Conservation (phyloP, 2,113 vertebrate genomes). For the Hippocampus guttulatus region DNA sequence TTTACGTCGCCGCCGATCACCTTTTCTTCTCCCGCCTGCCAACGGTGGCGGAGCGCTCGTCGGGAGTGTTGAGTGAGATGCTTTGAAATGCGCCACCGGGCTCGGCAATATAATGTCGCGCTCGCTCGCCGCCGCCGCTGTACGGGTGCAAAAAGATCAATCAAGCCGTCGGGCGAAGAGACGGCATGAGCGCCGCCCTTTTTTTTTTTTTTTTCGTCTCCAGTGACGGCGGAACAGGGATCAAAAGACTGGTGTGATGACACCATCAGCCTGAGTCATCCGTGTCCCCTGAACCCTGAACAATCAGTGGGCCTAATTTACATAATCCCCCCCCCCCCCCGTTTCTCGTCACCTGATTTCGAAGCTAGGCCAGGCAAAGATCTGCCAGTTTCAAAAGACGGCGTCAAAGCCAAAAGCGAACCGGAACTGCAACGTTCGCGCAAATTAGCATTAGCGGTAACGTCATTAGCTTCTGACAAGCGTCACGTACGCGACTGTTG, state of each 20-base stretch:
- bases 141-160: background rate
- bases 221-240: background rate
- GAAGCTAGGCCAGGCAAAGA: too few species aligned
- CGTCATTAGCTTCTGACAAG: too few species aligned
- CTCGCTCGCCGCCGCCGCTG: background rate
- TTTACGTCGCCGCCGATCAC: background rate
- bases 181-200: background rate
- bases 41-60: background rate
- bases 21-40: background rate
- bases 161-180: background rate
- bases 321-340: too few species aligned
- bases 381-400: too few species aligned
- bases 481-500: too few species aligned
- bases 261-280: background rate
- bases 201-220: background rate
- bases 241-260: background rate
- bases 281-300: background rate
- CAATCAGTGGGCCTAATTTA: background rate
- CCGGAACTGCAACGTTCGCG: too few species aligned
- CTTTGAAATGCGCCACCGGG: constrained; percentile 1
- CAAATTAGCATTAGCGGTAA: too few species aligned
- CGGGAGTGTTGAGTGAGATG: background rate
- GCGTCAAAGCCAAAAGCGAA: too few species aligned
- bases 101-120: background rate
- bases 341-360: too few species aligned